Conservation (phyloP, 2,888 invertebrate species). For the Cryptus viduatorius region DNA sequence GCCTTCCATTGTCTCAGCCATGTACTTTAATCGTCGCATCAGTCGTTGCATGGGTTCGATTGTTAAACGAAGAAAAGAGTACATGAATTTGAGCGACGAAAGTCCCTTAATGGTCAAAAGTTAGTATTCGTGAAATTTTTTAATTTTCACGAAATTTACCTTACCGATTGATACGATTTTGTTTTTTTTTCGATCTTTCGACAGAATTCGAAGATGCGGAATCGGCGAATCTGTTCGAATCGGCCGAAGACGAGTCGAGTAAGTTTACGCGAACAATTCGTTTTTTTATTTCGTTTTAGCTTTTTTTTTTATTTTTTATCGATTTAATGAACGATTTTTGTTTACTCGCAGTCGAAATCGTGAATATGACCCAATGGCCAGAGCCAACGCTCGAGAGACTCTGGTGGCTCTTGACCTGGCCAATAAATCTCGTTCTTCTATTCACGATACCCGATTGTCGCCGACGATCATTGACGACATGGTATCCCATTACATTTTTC, state of each 20-base stretch:
- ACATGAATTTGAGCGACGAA: constrained; percentile 87
- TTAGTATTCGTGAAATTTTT: constrained; percentile 52
- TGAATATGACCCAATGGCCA: constrained; percentile 87
- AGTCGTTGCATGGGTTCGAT: constrained; percentile 86
- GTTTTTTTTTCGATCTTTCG: not conserved
- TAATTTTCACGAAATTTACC: not conserved
- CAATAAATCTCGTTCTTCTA: constrained; percentile 90
- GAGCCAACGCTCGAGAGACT: constrained; percentile 84
- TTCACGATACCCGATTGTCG: constrained; percentile 92
- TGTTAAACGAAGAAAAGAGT: constrained; percentile 86
- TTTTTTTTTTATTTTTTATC: not conserved
- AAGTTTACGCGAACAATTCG: too few species aligned
- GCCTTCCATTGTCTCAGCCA: constrained; percentile 86
- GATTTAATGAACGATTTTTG: constrained; percentile 1
- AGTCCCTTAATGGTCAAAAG: constrained; percentile 79
- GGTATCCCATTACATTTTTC: constrained; percentile 89
- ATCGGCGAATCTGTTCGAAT: constrained; percentile 71
- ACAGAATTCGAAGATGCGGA: constrained; percentile 64
- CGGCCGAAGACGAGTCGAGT: constrained; percentile 71
- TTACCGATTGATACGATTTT: not conserved
- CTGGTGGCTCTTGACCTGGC: constrained; percentile 91
- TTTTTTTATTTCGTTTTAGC: too few species aligned
- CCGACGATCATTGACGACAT: constrained; percentile 85
- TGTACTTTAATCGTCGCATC: constrained; percentile 89
- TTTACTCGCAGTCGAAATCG: constrained; percentile 81